Evolutionary conservation across 2,888 invertebrate species (phyloP), one percentile per base, ranked within the genome.

Genomic region (Dioctria linearis): DNA sequence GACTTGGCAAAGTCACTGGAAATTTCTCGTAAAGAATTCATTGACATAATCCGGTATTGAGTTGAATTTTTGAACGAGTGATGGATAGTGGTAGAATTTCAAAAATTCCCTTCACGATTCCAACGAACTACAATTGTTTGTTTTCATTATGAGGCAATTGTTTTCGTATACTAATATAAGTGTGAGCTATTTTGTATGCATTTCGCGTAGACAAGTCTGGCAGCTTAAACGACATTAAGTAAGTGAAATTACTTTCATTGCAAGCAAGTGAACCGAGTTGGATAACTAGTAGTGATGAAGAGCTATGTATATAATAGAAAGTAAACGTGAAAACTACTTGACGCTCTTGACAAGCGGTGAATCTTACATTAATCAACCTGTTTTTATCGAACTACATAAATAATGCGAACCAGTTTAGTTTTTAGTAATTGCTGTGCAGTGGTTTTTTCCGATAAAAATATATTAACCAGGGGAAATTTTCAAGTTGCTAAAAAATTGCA

Each of bases 181-280:
- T 25, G 25, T 25, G 25, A 25, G 25, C 25, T 25, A 2, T 25
- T 25, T 25, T 25, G 25, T 25, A 25, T 25, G 54, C 54, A 54
- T n/a, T 11, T 11, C 25, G n/a, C 5, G 42, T 11, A 51, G 54
- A 51, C 51, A 69, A 51, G 9, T 46, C 51, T 54, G 39, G 51
- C 8, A 25, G 54, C 11, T 11, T n/a, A n/a, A n/a, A 8, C 69
- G 51, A 9, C 69, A 37, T 54, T 69, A 69, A 69, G 40, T 39
- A 51, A 69, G 69, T 69, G 69, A 69, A 69, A 69, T 69, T 69
- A 69, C 69, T 69, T 69, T 69, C 69, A 43, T 69, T 69, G 69
- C 69, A 9, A 69, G 9, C 69, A 25, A 39, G 69, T 51, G 49
- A 9, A 69, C 4, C 69, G 51, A 39, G 69, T 51, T 51, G 51